Base-by-base conservation (phyloP, 2,797 vertebrate species). In the Lepus oiostolus region DNA sequence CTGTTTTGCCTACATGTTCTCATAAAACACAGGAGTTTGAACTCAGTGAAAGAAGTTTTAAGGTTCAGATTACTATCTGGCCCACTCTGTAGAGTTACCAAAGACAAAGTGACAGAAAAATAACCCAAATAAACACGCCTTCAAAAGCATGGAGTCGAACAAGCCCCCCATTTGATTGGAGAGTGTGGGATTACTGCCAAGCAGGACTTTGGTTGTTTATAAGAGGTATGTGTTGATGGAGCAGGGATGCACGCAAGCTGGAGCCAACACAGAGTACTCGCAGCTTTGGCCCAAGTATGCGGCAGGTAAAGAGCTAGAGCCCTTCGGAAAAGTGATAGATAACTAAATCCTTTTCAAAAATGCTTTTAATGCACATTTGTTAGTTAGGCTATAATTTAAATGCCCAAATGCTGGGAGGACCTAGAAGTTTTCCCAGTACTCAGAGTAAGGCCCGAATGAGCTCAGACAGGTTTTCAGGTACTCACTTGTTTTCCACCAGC, bases 141-240 rank as follows among this genome's bases (percentile, higher is more conserved):
- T 86, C 30, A 28, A 97, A 98, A 97, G 96, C 95, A 96, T 97
- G 80, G 95, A 97, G 85, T 89, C 97, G 96, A 98, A 98, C 96
- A 98, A 98, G 97, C 97, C 97, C 21, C 85, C 98, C 54, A 58
- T 98, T 98, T 98, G 96, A 97, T 94, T 98, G 74, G 94, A 98
- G 85, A 83, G 65, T 87, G 96, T 97, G 96, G 97, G 97, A 96
- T 70, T 68, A 93, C 85, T 97, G 98, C 97, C 97, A 98, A 95
- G 42, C 82, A 97, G 93, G 95, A 94, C 93, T 95, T 93, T 54
- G 95, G 93, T 91, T 98, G 95, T 98, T 98, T 98, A 95, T 97
- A 98, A 96, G 96, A 97, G 38, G 90, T 97, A 95, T 54, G 92
- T 98, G 98, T 97, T 98, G 98, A 98, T 80, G 97, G 97, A 98